A percentile compares a stretch with the other conserved stretches of the same genome.
Evolutionary conservation across 2,797 vertebrate genomes (phyloP).

Genomic region (Neopelma chrysocephalum): DNA sequence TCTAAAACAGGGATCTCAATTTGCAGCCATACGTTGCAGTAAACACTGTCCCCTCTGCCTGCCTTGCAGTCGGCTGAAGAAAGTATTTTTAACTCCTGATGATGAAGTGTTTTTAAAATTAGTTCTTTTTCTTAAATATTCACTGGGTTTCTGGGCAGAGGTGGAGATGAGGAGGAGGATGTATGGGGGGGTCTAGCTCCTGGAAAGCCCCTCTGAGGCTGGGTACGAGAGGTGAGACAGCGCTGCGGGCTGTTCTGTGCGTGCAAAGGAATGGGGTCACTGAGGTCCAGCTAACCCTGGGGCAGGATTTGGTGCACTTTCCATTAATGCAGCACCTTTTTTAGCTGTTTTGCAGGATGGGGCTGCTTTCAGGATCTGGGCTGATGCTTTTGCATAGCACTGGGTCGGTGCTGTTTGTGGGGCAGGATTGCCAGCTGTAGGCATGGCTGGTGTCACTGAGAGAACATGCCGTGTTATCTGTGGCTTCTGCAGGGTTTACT

Average conservation of each 20-base stretch:
- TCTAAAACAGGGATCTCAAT: not conserved
- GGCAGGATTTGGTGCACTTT: not conserved
- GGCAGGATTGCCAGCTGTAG: not conserved
- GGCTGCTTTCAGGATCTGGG: not conserved
- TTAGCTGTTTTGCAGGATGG: not conserved
- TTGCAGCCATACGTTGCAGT: not conserved
- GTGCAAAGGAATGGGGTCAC: fast-evolving
- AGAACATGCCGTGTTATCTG: not conserved
- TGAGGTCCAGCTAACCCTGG: not conserved
- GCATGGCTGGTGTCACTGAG: not conserved
- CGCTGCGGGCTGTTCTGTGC: not conserved
- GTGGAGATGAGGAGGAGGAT: not conserved
- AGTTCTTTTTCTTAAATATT: not conserved
- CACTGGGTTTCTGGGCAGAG: not conserved
- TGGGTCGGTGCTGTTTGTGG: not conserved
- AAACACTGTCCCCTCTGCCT: not conserved
- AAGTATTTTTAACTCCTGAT: slow-evolving; percentile 19
- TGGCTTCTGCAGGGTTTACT: not conserved
- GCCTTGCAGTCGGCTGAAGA: not conserved
- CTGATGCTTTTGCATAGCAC: not conserved
- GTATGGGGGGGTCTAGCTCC: not conserved
- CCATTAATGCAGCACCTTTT: not conserved
- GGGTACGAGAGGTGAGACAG: not conserved
- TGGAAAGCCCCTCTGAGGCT: not conserved
- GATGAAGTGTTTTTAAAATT: not conserved